Evolutionary conservation across 2,888 invertebrate genomes (phyloP).

Genomic region (Synanthedon vespiformis): DNA sequence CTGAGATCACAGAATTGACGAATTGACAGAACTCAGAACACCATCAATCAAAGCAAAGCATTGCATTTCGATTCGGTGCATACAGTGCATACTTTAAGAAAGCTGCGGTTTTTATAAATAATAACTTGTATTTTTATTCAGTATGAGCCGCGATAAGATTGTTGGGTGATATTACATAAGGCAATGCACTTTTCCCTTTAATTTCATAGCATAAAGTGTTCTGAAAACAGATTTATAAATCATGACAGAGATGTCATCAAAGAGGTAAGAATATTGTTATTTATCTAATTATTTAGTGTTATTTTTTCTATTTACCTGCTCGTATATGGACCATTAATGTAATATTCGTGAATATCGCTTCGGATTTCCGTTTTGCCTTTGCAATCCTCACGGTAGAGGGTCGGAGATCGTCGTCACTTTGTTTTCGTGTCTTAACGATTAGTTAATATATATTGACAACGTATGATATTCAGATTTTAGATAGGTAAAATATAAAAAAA

Average conservation of each 20-base stretch:
- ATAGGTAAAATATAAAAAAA: too few relatives aligned
- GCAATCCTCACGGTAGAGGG: too few relatives aligned
- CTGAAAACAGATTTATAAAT: constrained; percentile 29
- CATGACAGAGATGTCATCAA: constrained; percentile 59
- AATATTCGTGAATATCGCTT: constrained; percentile 2
- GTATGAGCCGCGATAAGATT: neutral
- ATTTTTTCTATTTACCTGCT: constrained; percentile 2
- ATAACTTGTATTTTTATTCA: constrained; percentile 7
- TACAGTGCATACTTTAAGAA: too few relatives aligned
- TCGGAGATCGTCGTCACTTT: too few relatives aligned
- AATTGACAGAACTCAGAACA: neutral
- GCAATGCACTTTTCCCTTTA: constrained; percentile 37
- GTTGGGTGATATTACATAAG: constrained; percentile 9
- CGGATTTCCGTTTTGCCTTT: too few relatives aligned
- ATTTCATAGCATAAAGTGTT: constrained; percentile 18
- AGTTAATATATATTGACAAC: too few relatives aligned
- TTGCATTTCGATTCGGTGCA: constrained; percentile 4
- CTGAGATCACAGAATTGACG: neutral
- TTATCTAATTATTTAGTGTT: constrained; percentile 5
- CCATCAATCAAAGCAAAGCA: too few relatives aligned
- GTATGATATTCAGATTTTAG: too few relatives aligned
- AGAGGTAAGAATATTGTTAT: constrained; percentile 41
- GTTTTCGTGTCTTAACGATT: too few relatives aligned
- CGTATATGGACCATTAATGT: constrained; percentile 2
- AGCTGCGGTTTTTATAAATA: constrained; percentile 7